These are phyloP conservation scores for Dicrurus megarhynchus DNA, from an alignment of 2,113 vertebrate species.

Conservation along the genomic window DNA sequence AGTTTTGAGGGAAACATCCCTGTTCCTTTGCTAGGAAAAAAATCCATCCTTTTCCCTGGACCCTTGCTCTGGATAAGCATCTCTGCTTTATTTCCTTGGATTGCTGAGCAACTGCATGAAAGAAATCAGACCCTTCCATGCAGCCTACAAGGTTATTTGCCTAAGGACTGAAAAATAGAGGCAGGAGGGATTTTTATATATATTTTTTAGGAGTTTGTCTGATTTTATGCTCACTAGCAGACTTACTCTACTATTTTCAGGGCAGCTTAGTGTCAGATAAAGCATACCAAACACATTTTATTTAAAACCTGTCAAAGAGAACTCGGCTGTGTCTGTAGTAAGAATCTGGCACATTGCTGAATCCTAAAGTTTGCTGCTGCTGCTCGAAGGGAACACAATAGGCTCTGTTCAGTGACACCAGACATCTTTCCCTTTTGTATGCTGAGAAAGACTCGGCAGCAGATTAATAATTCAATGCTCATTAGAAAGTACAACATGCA, in stretches of 20 bases:
- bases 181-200: neutral
- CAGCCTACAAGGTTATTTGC: slow-evolving; percentile 45
- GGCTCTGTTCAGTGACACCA: neutral
- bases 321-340: neutral
- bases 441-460: neutral
- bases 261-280: slow-evolving; percentile 63
- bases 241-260: slow-evolving; percentile 42
- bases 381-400: slow-evolving; percentile 8
- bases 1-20: neutral
- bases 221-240: slow-evolving; percentile 38
- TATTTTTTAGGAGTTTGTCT: neutral
- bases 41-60: neutral
- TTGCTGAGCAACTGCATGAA: neutral
- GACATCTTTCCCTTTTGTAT: neutral
- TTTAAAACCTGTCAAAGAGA: slow-evolving; percentile 50
- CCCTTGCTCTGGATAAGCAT: neutral
- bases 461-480: slow-evolving; percentile 54
- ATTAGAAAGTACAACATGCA: slow-evolving; percentile 9
- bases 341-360: slow-evolving; percentile 19
- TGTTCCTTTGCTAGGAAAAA: neutral
- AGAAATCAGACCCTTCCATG: neutral
- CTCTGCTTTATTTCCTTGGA: neutral
- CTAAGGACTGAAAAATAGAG: slow-evolving; percentile 33
- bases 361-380: slow-evolving; percentile 29
- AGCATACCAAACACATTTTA: slow-evolving; percentile 34